Percentiles rank a stretch among this genome's conserved stretches.
Conservation (phyloP, 2,113 vertebrate genomes). For the Bettongia penicillata region DNA sequence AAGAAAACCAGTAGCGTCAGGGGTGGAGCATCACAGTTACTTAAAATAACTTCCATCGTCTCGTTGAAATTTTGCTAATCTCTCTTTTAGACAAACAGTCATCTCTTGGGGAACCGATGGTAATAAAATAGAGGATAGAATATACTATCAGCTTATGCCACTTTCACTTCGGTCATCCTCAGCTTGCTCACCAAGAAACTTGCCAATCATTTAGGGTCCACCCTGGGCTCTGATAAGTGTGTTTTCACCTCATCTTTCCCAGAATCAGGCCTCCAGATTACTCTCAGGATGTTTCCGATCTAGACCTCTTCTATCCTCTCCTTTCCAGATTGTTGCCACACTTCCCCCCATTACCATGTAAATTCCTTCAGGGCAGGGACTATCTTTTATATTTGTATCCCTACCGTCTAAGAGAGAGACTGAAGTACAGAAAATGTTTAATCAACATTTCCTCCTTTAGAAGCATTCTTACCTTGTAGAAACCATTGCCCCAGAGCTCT, state of each 20-base stretch:
- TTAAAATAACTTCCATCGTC: neutral
- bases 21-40: neutral
- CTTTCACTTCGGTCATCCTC: neutral
- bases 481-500: neutral
- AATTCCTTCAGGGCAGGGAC: neutral
- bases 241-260: neutral
- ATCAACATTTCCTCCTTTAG: neutral
- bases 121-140: neutral
- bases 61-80: neutral
- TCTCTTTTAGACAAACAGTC: neutral
- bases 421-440: neutral
- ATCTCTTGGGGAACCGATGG: neutral
- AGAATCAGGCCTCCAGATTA: neutral
- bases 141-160: neutral
- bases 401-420: neutral
- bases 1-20: neutral
- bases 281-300: neutral
- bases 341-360: neutral
- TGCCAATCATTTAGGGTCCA: neutral
- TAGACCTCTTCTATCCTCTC: neutral
- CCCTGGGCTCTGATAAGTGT: neutral
- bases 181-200: neutral
- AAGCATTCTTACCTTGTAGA: neutral
- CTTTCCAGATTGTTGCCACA: neutral
- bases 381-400: neutral